Base-by-base conservation (phyloP, 1,140 invertebrate species). In the Leptonema lineaticorne region DNA sequence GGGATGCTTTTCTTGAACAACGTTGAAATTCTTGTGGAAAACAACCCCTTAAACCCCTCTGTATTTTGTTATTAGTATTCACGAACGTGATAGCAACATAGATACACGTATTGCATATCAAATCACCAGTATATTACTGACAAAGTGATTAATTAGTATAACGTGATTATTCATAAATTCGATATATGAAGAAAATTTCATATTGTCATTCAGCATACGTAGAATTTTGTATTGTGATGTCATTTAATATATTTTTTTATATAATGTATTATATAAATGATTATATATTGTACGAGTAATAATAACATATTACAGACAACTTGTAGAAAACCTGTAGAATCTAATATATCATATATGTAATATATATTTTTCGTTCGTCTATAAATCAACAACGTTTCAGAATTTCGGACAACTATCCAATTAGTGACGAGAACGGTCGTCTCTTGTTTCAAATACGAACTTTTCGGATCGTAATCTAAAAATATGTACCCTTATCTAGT, bases 101-200 rank as follows among this genome's bases (percentile, higher is more conserved):
- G 22, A 53, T 53, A 53, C 50, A 53, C 22, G 50, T 53, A 53
- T 53, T 22, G 50, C 50, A 53, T 53, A 53, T 53, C 50, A 26
- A 26, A 24, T 53, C 27, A 24, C 27, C 27, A 26, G 50, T 26
- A 53, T 53, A 53, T n/a, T 26, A 53, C 50, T 24, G 27, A 53
- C 50, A 53, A 53, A 53, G 50, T 53, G 50, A 53, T 53, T 53
- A 53, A 53, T 53, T 53, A 53, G 50, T 22, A 41, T 41, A 41
- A 16, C 37, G 37, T 41, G 37, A 41, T 14, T 41, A 9, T 41
- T 41, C 37, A n/a, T n/a, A n/a, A n/a, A n/a, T n/a, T n/a, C n/a
- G n/a, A n/a, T n/a, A n/a, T n/a, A n/a, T n/a, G n/a, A n/a, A n/a
- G n/a, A n/a, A n/a, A n/a, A n/a, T n/a, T n/a, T n/a, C n/a, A n/a